Evolutionary conservation across 1,140 invertebrate species (phyloP).

Genomic region (Drosophila melanica): DNA sequence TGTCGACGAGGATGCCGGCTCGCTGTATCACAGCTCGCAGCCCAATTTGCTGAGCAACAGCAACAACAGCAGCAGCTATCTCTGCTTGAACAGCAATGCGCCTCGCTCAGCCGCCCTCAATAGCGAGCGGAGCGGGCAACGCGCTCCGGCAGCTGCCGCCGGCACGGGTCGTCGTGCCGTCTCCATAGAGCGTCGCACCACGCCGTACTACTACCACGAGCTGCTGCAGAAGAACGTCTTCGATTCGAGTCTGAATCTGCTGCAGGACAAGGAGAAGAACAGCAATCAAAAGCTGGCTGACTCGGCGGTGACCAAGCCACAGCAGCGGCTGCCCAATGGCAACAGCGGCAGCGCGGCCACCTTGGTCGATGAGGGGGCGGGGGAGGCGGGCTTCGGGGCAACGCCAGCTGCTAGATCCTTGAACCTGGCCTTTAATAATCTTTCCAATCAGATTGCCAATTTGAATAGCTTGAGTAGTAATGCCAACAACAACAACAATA

Average conservation of each 20-base stretch:
- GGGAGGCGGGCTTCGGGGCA: constrained; percentile 20
- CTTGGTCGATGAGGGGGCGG: constrained; percentile 59
- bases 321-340: constrained; percentile 61
- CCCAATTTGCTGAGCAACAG: constrained; percentile 69
- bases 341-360: constrained; percentile 69
- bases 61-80: constrained; percentile 46
- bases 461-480: constrained; percentile 61
- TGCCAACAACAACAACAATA: constrained; percentile 39
- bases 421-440: constrained; percentile 68
- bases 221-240: constrained; percentile 76
- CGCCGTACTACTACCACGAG: constrained; percentile 83
- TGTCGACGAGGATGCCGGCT: constrained; percentile 17
- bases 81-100: constrained; percentile 28
- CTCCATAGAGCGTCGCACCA: constrained; percentile 71
- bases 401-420: constrained; percentile 61
- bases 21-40: constrained; percentile 78
- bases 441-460: constrained; percentile 71
- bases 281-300: constrained; percentile 63
- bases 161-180: constrained; percentile 57
- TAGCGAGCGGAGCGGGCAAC: constrained; percentile 13
- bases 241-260: constrained; percentile 79
- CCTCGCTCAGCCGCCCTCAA: constrained; percentile 16
- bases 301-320: constrained; percentile 53
- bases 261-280: constrained; percentile 69
- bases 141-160: constrained; percentile 33